Evolutionary conservation across 2,797 vertebrate genomes (phyloP), one percentile per base, ranked within the genome.

Genomic region (Gambusia yucatana): DNA sequence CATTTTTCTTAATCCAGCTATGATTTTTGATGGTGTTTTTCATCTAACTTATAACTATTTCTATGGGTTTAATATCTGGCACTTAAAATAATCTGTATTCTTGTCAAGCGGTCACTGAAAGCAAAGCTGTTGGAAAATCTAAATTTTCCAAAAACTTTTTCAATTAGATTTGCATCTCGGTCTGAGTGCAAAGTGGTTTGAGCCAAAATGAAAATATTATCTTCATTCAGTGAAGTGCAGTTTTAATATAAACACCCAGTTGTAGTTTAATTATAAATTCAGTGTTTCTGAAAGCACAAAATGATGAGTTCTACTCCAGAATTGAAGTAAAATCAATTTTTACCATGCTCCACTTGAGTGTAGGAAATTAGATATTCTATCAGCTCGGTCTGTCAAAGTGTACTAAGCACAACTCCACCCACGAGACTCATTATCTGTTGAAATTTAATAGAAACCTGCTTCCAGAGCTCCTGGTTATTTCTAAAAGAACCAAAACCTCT

Each of bases 381-480:
- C 11, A 36, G 65, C 10, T 16, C 67, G 41, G 11, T 71, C 0
- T 39, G 25, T 63, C 48, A 78, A 70, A 25, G 10, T 7, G 14
- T 1, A 2, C 39, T 39, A 33, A 77, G 17, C 50, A 44, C 28
- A 4, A 30, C 55, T 72, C 33, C 22, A 1, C 36, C 76, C 59
- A 30, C 3, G 46, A 80, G 73, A 70, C 70, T 72, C 73, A 72
- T 74, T 61, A 78, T 50, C 72, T 4, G 17, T n/a, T 55, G 14
- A 76, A 61, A 46, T 46, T 67, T 13, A 78, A 44, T 28, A 25
- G 36, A 76, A 71, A 79, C 55, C 8, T 52, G 41, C 33, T 30
- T 48, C 47, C 63, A 36, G 43, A 73, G 59, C 14, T 44, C 55
- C 52, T 76, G 78, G 48, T 79, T 61, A 57, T 80, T 44, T 25